Conservation (phyloP, 2,888 invertebrate genomes). For the Idaea biselata region DNA sequence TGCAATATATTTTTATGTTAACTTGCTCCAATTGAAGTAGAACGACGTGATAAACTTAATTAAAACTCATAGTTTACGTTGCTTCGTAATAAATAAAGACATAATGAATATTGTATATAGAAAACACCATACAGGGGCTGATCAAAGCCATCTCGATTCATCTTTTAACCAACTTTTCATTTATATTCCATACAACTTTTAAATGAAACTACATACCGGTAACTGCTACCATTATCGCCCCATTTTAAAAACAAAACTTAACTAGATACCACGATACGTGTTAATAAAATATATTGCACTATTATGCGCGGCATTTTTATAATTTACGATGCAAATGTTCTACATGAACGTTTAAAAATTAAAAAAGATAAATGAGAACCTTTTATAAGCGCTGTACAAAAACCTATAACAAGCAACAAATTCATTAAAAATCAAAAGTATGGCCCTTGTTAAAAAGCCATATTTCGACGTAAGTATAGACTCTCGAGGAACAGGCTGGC, state of each 20-base stretch:
- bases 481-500: slow-evolving; percentile 40
- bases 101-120: neutral
- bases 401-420: slow-evolving; percentile 35
- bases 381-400: slow-evolving; percentile 23
- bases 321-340: neutral
- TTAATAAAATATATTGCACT: neutral
- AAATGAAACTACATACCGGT: neutral
- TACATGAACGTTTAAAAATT: neutral
- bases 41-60: neutral
- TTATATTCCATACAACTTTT: neutral
- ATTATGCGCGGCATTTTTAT: neutral
- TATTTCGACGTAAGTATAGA: slow-evolving; percentile 57
- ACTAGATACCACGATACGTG: neutral
- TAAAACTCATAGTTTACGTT: neutral
- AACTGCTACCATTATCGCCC: neutral
- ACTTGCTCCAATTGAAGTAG: neutral
- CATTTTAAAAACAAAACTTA: neutral
- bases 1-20: neutral
- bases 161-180: neutral
- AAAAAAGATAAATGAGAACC: slow-evolving; percentile 2
- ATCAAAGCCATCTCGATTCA: neutral
- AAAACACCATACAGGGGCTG: neutral
- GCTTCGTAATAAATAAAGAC: neutral
- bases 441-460: slow-evolving; percentile 58
- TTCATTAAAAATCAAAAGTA: slow-evolving; percentile 32